Evolutionary conservation across 2,797 vertebrate genomes (phyloP).

Genomic region (Phyllotis vaccarum): DNA sequence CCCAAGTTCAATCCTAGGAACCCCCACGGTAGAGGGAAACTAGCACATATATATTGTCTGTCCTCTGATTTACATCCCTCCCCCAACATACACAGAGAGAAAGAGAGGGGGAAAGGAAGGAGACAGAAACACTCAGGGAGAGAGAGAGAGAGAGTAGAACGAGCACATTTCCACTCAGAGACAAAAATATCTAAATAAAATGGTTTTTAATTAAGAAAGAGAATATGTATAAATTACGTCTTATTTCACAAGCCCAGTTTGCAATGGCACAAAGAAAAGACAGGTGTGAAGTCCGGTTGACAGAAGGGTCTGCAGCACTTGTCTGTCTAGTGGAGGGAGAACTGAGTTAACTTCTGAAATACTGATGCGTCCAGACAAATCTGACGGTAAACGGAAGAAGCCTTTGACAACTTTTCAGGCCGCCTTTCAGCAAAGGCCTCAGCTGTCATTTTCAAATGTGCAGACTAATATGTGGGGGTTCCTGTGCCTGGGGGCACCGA

Average conservation of each 20-base stretch:
- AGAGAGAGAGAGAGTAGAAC: too few species aligned
- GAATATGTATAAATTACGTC: constrained; percentile 27
- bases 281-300: neutral
- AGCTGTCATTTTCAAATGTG: constrained; percentile 68
- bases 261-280: neutral
- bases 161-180: too few species aligned
- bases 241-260: neutral
- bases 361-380: constrained; percentile 23
- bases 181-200: neutral
- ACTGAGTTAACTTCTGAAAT: constrained; percentile 32
- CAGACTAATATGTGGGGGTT: constrained; percentile 56
- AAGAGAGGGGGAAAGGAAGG: too few species aligned
- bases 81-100: neutral
- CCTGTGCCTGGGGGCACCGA: constrained; percentile 49
- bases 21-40: neutral
- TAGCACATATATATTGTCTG: neutral
- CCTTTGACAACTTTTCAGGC: constrained; percentile 48
- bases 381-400: neutral
- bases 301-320: neutral
- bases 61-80: neutral
- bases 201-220: neutral
- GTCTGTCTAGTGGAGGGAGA: neutral
- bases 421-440: constrained; percentile 65
- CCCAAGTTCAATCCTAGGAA: neutral
- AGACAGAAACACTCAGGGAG: too few species aligned